These are phyloP conservation scores for Myocastor coypus DNA, from an alignment of 2,113 vertebrate genomes.

Conservation along the genomic window DNA sequence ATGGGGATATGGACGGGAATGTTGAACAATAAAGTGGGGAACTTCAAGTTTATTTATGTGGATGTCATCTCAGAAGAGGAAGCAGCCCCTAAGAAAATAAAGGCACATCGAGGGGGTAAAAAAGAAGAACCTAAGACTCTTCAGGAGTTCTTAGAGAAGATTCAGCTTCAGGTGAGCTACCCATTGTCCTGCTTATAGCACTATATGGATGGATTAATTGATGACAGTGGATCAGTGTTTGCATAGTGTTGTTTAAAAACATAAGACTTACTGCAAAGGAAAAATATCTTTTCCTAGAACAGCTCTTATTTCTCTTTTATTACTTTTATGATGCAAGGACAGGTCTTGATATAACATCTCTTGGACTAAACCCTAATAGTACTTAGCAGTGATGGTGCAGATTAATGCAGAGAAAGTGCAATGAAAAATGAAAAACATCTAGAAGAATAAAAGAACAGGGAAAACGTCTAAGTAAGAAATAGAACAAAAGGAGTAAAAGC, in stretches of 20 bases:
- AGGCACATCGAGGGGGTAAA: constrained; percentile 81
- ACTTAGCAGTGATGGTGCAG: constrained; percentile 39
- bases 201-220: neutral
- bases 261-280: constrained; percentile 22
- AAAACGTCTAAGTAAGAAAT: constrained; percentile 21
- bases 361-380: constrained; percentile 52
- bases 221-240: neutral
- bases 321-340: constrained; percentile 49
- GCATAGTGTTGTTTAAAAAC: neutral
- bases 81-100: constrained; percentile 87
- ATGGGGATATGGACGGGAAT: constrained; percentile 98
- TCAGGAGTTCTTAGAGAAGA: constrained; percentile 90
- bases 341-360: constrained; percentile 37
- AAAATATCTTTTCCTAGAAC: constrained; percentile 58
- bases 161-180: constrained; percentile 93
- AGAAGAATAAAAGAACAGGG: neutral
- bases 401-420: constrained; percentile 46
- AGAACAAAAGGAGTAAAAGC: neutral
- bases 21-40: constrained; percentile 93
- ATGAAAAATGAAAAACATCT: constrained; percentile 36
- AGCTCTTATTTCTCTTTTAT: constrained; percentile 58
- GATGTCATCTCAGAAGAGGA: constrained; percentile 90
- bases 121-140: constrained; percentile 89
- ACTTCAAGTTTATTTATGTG: constrained; percentile 98
- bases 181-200: rapidly evolving